These are phyloP conservation scores for Eristalinus sepulchralis DNA, from an alignment of 2,888 invertebrate genomes.

Conservation along the genomic window DNA sequence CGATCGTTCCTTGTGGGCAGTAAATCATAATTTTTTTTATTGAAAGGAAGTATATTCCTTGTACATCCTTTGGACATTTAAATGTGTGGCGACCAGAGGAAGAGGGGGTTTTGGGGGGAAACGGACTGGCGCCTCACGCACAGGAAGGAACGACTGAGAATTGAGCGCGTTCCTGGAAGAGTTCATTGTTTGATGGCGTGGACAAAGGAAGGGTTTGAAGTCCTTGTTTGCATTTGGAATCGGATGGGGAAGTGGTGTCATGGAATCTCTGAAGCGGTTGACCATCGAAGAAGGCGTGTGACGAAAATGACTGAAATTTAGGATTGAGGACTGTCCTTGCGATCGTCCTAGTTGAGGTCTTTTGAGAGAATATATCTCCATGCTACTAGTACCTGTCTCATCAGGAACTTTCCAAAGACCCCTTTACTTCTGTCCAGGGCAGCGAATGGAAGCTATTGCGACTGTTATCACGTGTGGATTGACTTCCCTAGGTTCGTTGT, in stretches of 20 bases:
- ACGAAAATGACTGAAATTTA: too few relatives aligned
- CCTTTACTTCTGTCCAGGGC: too few relatives aligned
- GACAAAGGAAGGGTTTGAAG: not conserved
- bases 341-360: too few relatives aligned
- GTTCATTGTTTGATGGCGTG: not conserved
- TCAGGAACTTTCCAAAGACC: too few relatives aligned
- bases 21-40: slow-evolving; percentile 54
- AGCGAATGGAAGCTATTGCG: too few relatives aligned
- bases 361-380: too few relatives aligned
- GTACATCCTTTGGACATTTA: not conserved
- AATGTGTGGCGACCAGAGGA: not conserved
- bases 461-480: too few relatives aligned
- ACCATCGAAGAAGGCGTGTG: too few relatives aligned
- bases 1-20: not conserved
- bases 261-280: too few relatives aligned
- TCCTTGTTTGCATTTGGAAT: not conserved
- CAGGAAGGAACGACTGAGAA: not conserved
- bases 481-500: too few relatives aligned
- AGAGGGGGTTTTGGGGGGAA: not conserved
- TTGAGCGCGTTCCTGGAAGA: not conserved
- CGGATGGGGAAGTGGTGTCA: not conserved
- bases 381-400: too few relatives aligned
- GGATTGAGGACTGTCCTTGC: too few relatives aligned
- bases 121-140: not conserved
- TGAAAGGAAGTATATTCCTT: not conserved